phyloP scores from a whole-genome alignment of 2,113 vertebrate genomes.

The Lophura nycthemera region DNA sequence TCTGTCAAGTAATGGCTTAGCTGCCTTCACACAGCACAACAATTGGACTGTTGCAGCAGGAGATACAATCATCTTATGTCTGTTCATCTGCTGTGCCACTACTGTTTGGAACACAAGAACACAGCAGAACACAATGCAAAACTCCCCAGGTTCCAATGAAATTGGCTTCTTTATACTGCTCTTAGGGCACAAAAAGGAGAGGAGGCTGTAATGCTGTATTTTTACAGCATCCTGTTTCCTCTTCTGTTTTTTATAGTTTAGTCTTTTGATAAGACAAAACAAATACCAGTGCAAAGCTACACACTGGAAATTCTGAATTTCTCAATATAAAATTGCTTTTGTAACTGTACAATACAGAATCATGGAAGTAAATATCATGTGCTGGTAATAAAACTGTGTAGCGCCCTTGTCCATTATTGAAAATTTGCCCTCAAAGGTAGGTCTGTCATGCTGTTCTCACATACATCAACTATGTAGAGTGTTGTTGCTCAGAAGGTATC shows the following conservation, averaged over 20 bases:
- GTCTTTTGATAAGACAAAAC: neutral
- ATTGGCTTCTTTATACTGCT: neutral
- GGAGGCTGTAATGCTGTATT: neutral
- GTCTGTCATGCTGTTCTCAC: neutral
- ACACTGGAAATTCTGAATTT: neutral
- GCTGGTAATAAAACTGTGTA: neutral
- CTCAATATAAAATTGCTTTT: neutral
- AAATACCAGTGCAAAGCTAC: neutral
- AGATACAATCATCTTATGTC: neutral
- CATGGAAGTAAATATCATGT: neutral
- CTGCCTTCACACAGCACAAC: neutral
- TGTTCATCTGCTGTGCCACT: neutral
- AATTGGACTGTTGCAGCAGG: accelerated
- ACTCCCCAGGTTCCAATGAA: neutral
- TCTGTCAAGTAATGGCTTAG: neutral
- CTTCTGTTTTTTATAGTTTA: neutral
- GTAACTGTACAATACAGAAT: neutral
- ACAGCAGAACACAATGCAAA: neutral
- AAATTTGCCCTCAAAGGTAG: neutral
- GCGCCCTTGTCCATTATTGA: neutral
- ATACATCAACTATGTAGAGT: neutral
- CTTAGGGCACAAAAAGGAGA: neutral
- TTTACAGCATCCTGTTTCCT: neutral
- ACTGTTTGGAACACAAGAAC: neutral
- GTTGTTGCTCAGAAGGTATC: neutral